Evolutionary conservation across 23 tunicate species (phyloP).

Genomic region (Ciona savignyi): DNA sequence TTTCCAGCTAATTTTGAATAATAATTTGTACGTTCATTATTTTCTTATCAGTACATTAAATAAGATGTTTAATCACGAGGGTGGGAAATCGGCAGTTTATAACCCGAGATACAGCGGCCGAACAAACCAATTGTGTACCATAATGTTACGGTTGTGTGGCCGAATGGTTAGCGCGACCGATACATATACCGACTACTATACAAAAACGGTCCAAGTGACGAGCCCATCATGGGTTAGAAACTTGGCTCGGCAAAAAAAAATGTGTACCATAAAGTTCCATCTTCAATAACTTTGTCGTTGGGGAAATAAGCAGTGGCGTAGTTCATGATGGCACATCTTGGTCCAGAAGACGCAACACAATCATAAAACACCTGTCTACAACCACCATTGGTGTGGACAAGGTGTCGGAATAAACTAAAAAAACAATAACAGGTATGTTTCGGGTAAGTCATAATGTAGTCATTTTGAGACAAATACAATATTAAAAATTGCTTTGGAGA

Average conservation of each 20-base stretch:
- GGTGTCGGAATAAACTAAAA: conserved; percentile 13
- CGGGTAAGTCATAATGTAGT: neutral
- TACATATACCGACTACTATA: neutral
- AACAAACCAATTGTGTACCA: no score
- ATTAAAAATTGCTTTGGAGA: no score
- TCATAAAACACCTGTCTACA: neutral
- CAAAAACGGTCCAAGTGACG: neutral
- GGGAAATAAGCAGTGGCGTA: neutral
- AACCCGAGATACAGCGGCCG: neutral
- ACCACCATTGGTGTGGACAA: conserved; percentile 3
- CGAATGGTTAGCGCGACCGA: no score
- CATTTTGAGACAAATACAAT: no score
- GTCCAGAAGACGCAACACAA: neutral
- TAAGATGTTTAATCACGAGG: no score
- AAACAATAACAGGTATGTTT: neutral
- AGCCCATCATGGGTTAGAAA: neutral
- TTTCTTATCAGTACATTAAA: no score
- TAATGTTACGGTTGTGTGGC: no score
- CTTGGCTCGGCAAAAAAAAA: neutral
- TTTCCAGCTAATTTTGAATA: no score
- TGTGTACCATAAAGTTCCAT: neutral
- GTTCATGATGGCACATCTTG: neutral
- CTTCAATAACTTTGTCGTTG: neutral
- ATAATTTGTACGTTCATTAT: no score
- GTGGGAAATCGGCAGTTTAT: neutral